Conservation (phyloP, 2,888 invertebrate genomes). For the Euclidia mi region DNA sequence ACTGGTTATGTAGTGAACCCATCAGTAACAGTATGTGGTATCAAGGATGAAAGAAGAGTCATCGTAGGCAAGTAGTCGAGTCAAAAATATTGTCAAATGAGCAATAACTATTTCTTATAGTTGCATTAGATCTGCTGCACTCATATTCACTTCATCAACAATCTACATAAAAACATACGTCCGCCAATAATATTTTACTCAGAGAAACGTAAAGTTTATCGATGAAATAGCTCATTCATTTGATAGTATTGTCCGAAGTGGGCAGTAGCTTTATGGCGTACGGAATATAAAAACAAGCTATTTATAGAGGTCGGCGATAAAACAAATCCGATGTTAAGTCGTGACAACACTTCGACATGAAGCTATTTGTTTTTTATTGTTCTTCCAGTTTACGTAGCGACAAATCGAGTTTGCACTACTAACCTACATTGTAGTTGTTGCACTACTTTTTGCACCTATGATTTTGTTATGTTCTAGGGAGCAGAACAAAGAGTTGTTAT, state of each 20-base stretch:
- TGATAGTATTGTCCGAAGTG: slow-evolving; percentile 1
- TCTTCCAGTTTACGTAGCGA: slow-evolving; percentile 19
- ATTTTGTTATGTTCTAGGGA: no score
- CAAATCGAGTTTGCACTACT: slow-evolving; percentile 4
- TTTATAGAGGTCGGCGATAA: slow-evolving; percentile 34
- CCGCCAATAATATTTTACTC: no score
- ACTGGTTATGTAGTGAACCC: no score
- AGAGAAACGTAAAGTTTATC: slow-evolving; percentile 1
- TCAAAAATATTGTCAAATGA: no score
- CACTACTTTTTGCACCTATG: neutral
- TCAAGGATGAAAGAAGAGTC: no score
- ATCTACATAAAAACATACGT: no score
- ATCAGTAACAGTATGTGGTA: no score
- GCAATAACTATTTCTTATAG: no score
- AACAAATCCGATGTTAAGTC: slow-evolving; percentile 30
- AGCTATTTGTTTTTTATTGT: slow-evolving; percentile 42
- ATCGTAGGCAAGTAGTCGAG: no score
- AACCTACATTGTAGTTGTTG: neutral
- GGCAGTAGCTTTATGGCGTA: slow-evolving; percentile 21
- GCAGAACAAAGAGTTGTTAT: no score
- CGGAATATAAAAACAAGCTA: slow-evolving; percentile 30
- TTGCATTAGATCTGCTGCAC: no score
- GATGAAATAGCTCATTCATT: slow-evolving; percentile 4
- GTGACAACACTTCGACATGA: slow-evolving; percentile 42
- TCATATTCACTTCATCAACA: no score